Evolutionary conservation across 2,888 invertebrate genomes (phyloP), one percentile per base, ranked within the genome.

Genomic region (Phengaris arion): DNA sequence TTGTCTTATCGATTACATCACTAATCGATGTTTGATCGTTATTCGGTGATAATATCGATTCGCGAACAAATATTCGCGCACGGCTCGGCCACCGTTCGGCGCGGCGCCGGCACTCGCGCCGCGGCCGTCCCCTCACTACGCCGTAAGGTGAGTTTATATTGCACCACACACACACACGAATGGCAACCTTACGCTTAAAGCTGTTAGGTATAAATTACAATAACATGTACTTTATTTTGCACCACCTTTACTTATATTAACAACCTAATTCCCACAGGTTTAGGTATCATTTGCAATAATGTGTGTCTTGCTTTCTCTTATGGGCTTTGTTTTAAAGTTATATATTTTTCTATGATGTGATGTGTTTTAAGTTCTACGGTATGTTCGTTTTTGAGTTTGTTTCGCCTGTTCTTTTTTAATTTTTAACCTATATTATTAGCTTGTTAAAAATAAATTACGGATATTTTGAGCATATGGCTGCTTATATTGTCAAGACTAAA

Each of bases 91-190:
- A 74, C 81, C 79, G 80, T 78, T 76, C 70, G 76, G 79, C 77
- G 80, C 82, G 83, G 83, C 85, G 84, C 81, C 84, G 86, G 87
- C 87, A 88, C 89, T 89, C 85, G 86, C 83, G 79, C 83, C 84
- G 88, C 84, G 84, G 83, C 84, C 87, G 88, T 83, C 83, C 85
- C 85, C 86, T 75, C 75, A 75, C 69, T 85, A 85, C 86, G 86
- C 85, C 86, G 84, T 84, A 82, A 86, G 87, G 88, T 89, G 85
- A 82, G 87, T 87, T 75, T 77, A 76, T 78, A 54, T 79, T 80
- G 74, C 76, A 46, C 48, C 64, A 22, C 64, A 12, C 0, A n/a
- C 46, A 54, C 22, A 51, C 52, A 55, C n/a, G n/a, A 77, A 55
- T 54, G 48, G 9, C 15, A 22, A 22, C 51, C 15, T 12, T 70